Evolutionary conservation across 92 coral and sea anemone genomes (phyloP).

Genomic region (Nematostella vectensis): DNA sequence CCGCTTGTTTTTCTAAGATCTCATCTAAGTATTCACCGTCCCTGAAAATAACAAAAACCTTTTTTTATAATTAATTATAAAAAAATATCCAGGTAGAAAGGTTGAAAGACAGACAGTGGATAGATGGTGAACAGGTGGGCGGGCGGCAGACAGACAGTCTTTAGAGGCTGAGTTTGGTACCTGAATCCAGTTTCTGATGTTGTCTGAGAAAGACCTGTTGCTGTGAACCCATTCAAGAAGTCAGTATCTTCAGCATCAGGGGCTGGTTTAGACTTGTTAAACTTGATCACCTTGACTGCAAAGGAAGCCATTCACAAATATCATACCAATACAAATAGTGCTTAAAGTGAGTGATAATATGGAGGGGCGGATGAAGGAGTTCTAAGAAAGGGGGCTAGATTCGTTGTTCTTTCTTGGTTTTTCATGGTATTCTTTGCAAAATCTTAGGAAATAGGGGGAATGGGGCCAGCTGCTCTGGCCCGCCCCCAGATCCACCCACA

Average conservation of each 20-base stretch:
- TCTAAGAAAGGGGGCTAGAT: background rate
- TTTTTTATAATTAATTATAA: too few species aligned
- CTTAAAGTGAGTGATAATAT: background rate
- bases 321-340: too few species aligned
- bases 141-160: too few species aligned
- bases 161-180: too few species aligned
- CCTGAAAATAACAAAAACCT: constrained; percentile 23
- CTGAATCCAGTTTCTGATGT: constrained; percentile 74
- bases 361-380: background rate
- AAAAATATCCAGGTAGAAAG: background rate
- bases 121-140: too few species aligned
- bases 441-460: too few species aligned
- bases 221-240: constrained; percentile 35
- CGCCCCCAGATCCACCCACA: too few species aligned
- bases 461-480: too few species aligned
- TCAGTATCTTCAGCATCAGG: constrained; percentile 83
- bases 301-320: background rate
- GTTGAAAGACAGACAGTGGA: background rate
- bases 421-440: too few species aligned
- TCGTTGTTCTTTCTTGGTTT: too few species aligned
- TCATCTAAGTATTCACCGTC: constrained; percentile 68
- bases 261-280: constrained; percentile 46
- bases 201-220: constrained; percentile 25
- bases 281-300: constrained; percentile 64
- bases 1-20: constrained; percentile 94